These are phyloP conservation scores for honey bee (Apis mellifera) DNA, from an alignment of 1,140 invertebrate genomes.

Conservation along the genomic window Amel_HAv3.1 CM009940.2:7282501-7283000, in stretches of 20 bases:
- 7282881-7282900: too few species aligned
- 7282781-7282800: not conserved
- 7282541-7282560: constrained; percentile 52
- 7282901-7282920: not conserved
- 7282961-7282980: not conserved
- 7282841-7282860: too few species aligned
- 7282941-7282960: constrained; percentile 2
- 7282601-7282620: constrained; percentile 59
- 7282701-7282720: not conserved
- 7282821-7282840: not conserved
- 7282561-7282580: constrained; percentile 60
- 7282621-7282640: constrained; percentile 45
- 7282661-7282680: constrained; percentile 45
- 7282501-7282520: not conserved
- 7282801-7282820: not conserved
- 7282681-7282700: constrained; percentile 6
- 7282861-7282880: too few species aligned
- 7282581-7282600: constrained; percentile 55
- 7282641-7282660: not conserved
- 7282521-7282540: not conserved
- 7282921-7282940: not conserved
- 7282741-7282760: not conserved
- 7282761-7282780: not conserved
- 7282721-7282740: not conserved
- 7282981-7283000: not conserved